Percentiles rank a stretch among this genome's conserved stretches.
Evolutionary conservation across 2,797 vertebrate species (phyloP).

Genomic region (Acanthurus tractus): DNA sequence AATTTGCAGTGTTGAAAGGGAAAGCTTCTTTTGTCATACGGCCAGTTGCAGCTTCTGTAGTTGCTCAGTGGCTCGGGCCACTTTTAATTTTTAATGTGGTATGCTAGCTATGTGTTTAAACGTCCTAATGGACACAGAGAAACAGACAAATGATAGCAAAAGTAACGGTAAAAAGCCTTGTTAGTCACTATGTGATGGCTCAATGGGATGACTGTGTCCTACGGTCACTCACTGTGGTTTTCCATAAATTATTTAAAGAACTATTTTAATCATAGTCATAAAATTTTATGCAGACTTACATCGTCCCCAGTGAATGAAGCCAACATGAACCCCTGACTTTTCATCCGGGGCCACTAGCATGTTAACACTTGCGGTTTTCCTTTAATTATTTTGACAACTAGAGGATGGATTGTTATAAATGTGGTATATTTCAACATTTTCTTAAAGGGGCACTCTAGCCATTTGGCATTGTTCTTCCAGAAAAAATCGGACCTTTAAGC

Average conservation of each 20-base stretch:
- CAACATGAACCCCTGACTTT: neutral
- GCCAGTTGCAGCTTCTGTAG: conserved; percentile 41
- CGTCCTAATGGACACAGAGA: neutral
- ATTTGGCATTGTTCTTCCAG: neutral
- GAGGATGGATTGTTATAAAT: neutral
- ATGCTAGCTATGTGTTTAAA: conserved; percentile 1
- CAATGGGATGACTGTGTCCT: no score
- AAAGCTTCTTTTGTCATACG: conserved; percentile 35
- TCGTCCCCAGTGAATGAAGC: neutral
- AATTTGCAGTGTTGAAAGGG: conserved; percentile 37
- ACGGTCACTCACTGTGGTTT: neutral
- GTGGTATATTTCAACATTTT: no score
- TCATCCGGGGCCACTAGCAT: neutral
- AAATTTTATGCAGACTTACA: neutral
- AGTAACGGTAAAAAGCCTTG: neutral
- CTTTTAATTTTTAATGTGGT: neutral
- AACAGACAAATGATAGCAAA: neutral
- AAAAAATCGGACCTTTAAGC: neutral
- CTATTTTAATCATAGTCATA: neutral
- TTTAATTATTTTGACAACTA: neutral
- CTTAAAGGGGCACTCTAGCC: neutral
- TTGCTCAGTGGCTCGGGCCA: conserved; percentile 4
- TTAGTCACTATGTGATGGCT: neutral
- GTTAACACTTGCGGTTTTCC: no score
- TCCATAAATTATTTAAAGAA: neutral